These are phyloP conservation scores for Ctenochaetus hawaiiensis DNA, from an alignment of 2,797 vertebrate species.

Conservation along the genomic window DNA sequence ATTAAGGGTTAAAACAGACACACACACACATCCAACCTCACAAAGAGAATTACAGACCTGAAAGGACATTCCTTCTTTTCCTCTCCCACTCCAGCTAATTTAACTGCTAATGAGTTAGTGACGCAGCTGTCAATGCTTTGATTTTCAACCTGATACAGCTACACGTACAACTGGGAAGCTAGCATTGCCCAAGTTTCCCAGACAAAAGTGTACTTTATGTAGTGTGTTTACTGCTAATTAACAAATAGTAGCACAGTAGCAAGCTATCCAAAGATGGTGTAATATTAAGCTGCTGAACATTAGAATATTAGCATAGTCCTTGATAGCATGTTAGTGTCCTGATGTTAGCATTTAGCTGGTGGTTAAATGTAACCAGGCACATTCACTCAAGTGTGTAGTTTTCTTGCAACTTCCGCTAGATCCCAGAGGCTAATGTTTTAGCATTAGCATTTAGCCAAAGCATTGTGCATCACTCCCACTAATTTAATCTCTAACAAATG, in stretches of 20 bases:
- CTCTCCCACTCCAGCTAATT: slow-evolving; percentile 34
- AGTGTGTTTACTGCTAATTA: too few species aligned
- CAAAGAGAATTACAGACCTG: slow-evolving; percentile 52
- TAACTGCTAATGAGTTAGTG: slow-evolving; percentile 23
- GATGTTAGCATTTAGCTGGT: too few species aligned
- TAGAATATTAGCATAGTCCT: not conserved
- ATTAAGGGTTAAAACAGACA: slow-evolving; percentile 46
- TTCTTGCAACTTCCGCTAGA: too few species aligned
- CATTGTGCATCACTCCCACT: too few species aligned
- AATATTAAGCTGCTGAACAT: not conserved
- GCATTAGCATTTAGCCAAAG: too few species aligned
- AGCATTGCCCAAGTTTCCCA: too few species aligned
- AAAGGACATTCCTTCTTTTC: slow-evolving; percentile 52
- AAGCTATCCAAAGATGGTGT: not conserved
- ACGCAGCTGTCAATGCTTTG: slow-evolving; percentile 47
- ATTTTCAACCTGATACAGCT: not conserved
- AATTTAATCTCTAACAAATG: too few species aligned
- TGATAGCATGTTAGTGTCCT: not conserved
- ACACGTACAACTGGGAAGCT: not conserved
- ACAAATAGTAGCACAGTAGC: too few species aligned
- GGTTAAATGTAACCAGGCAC: too few species aligned
- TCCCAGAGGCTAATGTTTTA: too few species aligned
- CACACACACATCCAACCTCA: not conserved
- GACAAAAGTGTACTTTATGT: too few species aligned
- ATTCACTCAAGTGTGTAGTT: too few species aligned